phyloP scores from a whole-genome alignment of 2,797 vertebrate genomes.

The Botia almorhae region DNA sequence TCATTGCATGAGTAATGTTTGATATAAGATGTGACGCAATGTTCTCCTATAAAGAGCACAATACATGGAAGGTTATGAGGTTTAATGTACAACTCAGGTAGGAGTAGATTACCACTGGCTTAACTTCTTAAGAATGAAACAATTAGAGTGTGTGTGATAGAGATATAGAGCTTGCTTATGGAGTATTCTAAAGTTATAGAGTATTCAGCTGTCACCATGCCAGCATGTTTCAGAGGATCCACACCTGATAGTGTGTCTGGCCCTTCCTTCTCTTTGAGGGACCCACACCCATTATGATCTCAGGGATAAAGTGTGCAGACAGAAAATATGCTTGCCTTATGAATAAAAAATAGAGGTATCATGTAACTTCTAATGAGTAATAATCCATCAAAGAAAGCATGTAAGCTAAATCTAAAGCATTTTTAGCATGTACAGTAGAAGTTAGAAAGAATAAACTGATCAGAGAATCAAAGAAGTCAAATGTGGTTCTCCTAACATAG shows the following conservation, averaged over 20 bases:
- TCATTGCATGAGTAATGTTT: slow-evolving; percentile 6
- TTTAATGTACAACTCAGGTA: slow-evolving; percentile 23
- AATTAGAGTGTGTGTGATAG: slow-evolving; percentile 10
- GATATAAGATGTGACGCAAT: slow-evolving; percentile 16
- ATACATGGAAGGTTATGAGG: neutral
- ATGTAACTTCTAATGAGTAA: slow-evolving; percentile 30
- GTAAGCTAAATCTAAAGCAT: neutral
- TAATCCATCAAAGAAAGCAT: neutral
- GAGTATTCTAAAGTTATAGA: too few relatives aligned
- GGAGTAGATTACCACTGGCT: slow-evolving; percentile 38
- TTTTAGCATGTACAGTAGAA: neutral
- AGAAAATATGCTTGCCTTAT: slow-evolving; percentile 8
- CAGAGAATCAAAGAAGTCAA: too few relatives aligned
- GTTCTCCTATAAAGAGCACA: slow-evolving; percentile 21
- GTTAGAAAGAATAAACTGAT: too few relatives aligned
- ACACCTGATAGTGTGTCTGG: slow-evolving; percentile 39
- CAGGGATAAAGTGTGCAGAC: slow-evolving; percentile 47
- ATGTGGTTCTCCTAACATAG: neutral
- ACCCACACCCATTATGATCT: slow-evolving; percentile 45
- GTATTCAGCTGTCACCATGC: slow-evolving; percentile 76
- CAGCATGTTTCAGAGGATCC: slow-evolving; percentile 62
- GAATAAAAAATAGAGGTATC: slow-evolving; percentile 24
- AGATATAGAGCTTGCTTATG: slow-evolving; percentile 39
- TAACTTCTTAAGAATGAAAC: slow-evolving; percentile 29
- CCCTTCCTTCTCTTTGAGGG: slow-evolving; percentile 19